Percentiles rank a stretch among this genome's conserved stretches.
Conservation (phyloP, 2,888 invertebrate genomes). For the Philereme transversata region DNA sequence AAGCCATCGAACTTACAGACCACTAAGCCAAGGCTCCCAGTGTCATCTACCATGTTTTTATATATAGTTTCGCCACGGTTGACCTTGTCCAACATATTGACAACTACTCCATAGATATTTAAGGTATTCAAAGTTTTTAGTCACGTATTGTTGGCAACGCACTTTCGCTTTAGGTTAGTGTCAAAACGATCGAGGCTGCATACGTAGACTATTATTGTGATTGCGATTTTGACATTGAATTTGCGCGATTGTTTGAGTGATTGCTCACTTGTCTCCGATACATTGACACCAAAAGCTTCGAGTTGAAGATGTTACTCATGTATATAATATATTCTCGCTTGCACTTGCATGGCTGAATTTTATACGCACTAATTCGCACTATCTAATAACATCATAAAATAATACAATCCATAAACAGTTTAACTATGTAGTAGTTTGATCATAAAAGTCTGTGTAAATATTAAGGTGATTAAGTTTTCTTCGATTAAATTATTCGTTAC, state of each 20-base stretch:
- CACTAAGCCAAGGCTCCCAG: constrained; percentile 31
- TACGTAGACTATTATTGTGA: constrained; percentile 33
- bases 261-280: constrained; percentile 20
- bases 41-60: constrained; percentile 48
- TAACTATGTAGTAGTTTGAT: no score
- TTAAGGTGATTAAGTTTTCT: no score
- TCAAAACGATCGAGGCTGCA: constrained; percentile 53
- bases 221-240: constrained; percentile 58
- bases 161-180: constrained; percentile 61
- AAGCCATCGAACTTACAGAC: constrained; percentile 34
- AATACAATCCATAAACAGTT: no score
- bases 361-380: no score
- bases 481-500: no score
- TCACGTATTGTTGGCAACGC: constrained; percentile 61
- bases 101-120: constrained; percentile 41
- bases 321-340: neutral
- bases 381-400: no score
- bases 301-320: neutral
- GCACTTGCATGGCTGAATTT: no score
- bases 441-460: no score
- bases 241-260: constrained; percentile 35
- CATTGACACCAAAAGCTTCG: constrained; percentile 1
- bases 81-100: constrained; percentile 63
- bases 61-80: constrained; percentile 48
- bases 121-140: constrained; percentile 51